Evolutionary conservation across 2,797 vertebrate species (phyloP).

Genomic region (Graptemys geographica): DNA sequence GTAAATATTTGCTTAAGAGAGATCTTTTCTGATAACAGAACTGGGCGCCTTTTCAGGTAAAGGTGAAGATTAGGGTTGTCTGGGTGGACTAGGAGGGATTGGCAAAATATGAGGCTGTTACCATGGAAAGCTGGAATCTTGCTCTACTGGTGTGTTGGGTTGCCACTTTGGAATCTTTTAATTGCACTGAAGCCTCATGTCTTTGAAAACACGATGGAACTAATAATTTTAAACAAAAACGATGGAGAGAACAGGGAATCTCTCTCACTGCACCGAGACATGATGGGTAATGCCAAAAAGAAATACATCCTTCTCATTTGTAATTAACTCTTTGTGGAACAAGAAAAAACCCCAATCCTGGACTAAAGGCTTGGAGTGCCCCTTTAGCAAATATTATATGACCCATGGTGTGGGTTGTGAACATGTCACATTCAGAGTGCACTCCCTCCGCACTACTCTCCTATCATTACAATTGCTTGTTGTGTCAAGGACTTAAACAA

Average conservation of each 20-base stretch:
- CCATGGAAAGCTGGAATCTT: constrained; percentile 84
- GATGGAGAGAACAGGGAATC: constrained; percentile 21
- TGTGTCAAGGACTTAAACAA: accelerated
- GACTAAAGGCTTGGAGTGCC: not conserved
- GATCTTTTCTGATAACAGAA: constrained; percentile 77
- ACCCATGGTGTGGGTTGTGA: not conserved
- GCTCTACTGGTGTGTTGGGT: constrained; percentile 81
- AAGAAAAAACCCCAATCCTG: not conserved
- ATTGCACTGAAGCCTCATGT: constrained; percentile 68
- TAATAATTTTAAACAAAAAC: constrained; percentile 30
- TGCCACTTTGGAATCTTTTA: constrained; percentile 77
- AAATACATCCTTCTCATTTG: not conserved
- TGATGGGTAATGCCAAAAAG: not conserved
- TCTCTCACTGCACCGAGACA: constrained; percentile 23
- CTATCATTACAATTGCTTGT: not conserved
- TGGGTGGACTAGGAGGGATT: constrained; percentile 68
- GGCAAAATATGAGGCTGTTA: constrained; percentile 76
- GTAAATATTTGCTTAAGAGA: constrained; percentile 79
- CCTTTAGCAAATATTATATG: not conserved
- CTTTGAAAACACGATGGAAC: constrained; percentile 71
- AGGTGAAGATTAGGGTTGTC: constrained; percentile 77
- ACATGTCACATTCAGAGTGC: not conserved
- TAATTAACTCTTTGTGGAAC: not conserved
- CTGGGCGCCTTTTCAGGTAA: constrained; percentile 66
- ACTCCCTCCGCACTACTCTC: not conserved